Evolutionary conservation across 2,113 vertebrate species (phyloP), one percentile per base, ranked within the genome.

Genomic region (Diglossa brunneiventris): DNA sequence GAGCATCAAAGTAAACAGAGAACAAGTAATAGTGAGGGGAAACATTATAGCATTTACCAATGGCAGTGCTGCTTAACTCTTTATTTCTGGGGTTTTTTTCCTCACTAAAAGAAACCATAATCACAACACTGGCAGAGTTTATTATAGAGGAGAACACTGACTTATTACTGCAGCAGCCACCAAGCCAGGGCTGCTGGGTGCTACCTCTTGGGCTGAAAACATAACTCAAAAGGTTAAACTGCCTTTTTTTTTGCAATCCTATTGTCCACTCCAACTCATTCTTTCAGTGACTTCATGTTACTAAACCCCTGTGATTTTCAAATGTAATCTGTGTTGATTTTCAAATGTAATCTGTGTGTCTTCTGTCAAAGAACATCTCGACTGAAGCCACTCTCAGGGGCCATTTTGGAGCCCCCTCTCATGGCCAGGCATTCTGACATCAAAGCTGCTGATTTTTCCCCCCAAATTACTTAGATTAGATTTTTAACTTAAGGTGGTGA

Each of bases 1-100:
- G 96, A 98, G 97, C 98, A 98, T 98, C 97, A 98, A 98, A 98
- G 98, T 98, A 98, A 98, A 98, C 97, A 98, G 97, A 98, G 98
- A 98, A 98, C 97, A 98, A 99, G 98, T 98, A 98, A 98, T 98
- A 97, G 98, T 30, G 89, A 96, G 69, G 91, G 93, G 95, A 97
- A 96, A 95, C 90, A 97, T 96, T 89, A 95, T 28, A 96, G 92
- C 90, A 95, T 91, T 94, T 94, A 92, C 87, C 97, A 98, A 92
- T 94, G 94, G 94, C 96, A 94, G 95, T 93, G 97, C 97, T 97
- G 97, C 98, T 97, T 98, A 98, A 98, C 97, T 96, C 97, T 96
- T 97, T 94, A 90, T 95, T 94, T 93, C 95, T 92, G 82, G 91
- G 83, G n/a, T 18, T 95, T 94, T 96, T 96, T 94, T 75, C 67